Evolutionary conservation across 2,888 invertebrate species (phyloP).

Genomic region (Aspidapion aeneum): DNA sequence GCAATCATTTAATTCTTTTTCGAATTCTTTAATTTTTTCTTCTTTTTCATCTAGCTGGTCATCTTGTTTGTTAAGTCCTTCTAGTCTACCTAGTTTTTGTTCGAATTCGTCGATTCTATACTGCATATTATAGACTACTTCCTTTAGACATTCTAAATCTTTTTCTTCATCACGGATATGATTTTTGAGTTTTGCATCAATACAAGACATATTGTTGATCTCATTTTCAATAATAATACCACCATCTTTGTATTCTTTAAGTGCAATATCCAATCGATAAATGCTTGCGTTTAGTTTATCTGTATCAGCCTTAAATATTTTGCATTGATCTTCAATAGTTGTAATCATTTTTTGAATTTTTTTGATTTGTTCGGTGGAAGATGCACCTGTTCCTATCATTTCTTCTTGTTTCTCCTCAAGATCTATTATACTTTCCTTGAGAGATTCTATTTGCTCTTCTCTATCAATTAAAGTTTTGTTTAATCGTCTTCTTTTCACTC

Average conservation of each 20-base stretch:
- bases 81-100: conserved; percentile 43
- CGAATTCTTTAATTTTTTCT: conserved; percentile 49
- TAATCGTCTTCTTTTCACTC: neutral
- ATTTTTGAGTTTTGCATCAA: conserved; percentile 48
- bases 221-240: conserved; percentile 50
- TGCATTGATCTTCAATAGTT: conserved; percentile 48
- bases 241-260: conserved; percentile 28
- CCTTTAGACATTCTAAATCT: conserved; percentile 42
- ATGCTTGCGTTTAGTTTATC: conserved; percentile 30
- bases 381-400: conserved; percentile 47
- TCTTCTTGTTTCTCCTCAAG: conserved; percentile 52
- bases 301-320: conserved; percentile 27
- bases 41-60: conserved; percentile 39
- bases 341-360: conserved; percentile 60
- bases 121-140: conserved; percentile 20
- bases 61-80: conserved; percentile 39
- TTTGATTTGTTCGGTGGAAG: conserved; percentile 54
- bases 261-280: conserved; percentile 24
- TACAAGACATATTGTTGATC: conserved; percentile 52
- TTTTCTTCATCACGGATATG: conserved; percentile 50
- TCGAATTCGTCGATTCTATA: conserved; percentile 49
- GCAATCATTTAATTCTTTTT: conserved; percentile 46
- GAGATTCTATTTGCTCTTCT: conserved; percentile 18
- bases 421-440: conserved; percentile 34
- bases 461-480: neutral